Evolutionary conservation across 2,797 vertebrate genomes (phyloP).

Genomic region (Rhyacichthys aspro): DNA sequence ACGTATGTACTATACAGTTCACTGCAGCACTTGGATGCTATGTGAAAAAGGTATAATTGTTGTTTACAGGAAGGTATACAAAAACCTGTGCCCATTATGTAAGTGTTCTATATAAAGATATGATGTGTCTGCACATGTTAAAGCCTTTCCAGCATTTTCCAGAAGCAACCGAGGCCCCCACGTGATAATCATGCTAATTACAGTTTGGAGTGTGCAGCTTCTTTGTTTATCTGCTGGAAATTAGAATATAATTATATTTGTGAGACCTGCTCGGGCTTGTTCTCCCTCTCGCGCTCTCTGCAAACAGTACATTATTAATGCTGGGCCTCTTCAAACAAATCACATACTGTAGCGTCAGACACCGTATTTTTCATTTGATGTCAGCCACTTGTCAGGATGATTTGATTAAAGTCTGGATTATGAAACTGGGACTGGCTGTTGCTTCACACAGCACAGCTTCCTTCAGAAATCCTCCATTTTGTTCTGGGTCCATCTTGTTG

Average conservation of each 20-base stretch:
- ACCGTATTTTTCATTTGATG: constrained; percentile 58
- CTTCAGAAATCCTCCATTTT: constrained; percentile 32
- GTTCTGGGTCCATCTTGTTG: constrained; percentile 12
- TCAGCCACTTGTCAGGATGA: constrained; percentile 67
- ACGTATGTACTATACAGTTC: not conserved
- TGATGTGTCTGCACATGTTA: constrained; percentile 8
- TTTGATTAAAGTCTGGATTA: constrained; percentile 68
- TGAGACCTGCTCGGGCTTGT: constrained; percentile 49
- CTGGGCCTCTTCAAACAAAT: constrained; percentile 52
- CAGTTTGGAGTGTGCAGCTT: constrained; percentile 45
- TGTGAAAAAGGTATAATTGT: constrained; percentile 7
- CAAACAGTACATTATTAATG: constrained; percentile 55
- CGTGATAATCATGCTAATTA: constrained; percentile 50
- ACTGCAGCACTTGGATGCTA: not conserved
- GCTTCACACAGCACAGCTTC: constrained; percentile 14
- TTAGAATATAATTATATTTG: constrained; percentile 65
- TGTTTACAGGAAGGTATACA: constrained; percentile 1
- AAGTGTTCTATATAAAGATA: constrained; percentile 14
- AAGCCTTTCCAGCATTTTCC: constrained; percentile 11
- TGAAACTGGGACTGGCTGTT: constrained; percentile 58
- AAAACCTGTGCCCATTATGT: constrained; percentile 6
- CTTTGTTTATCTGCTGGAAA: constrained; percentile 61
- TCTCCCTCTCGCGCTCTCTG: constrained; percentile 20
- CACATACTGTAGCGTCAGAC: constrained; percentile 42
- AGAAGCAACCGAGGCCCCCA: constrained; percentile 2